Conservation (phyloP, 2,888 invertebrate species). For the Stictocephala bisonia region DNA sequence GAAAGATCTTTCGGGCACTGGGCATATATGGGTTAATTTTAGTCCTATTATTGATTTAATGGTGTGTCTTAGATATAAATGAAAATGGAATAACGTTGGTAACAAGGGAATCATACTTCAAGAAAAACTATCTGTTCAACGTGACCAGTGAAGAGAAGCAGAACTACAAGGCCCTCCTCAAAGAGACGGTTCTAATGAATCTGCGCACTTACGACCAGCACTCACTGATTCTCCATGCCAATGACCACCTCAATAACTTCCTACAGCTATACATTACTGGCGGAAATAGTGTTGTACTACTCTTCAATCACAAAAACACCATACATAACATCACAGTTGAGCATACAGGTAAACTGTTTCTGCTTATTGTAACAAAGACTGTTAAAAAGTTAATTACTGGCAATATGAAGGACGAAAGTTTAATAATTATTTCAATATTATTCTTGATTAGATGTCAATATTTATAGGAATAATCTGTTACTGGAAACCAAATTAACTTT, state of each 20-base stretch:
- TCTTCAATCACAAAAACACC: slow-evolving; percentile 85
- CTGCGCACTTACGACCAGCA: slow-evolving; percentile 86
- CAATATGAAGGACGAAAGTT: too few relatives aligned
- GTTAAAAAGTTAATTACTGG: too few relatives aligned
- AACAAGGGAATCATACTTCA: slow-evolving; percentile 81
- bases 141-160: slow-evolving; percentile 73
- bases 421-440: too few relatives aligned
- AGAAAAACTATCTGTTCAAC: slow-evolving; percentile 76
- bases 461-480: too few relatives aligned
- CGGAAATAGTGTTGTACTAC: slow-evolving; percentile 82
- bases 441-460: too few relatives aligned
- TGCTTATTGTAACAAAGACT: too few relatives aligned
- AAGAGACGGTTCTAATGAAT: slow-evolving; percentile 86
- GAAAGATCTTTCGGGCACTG: too few relatives aligned
- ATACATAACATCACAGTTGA: slow-evolving; percentile 83
- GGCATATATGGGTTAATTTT: too few relatives aligned
- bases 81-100: slow-evolving; percentile 89
- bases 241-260: slow-evolving; percentile 94
- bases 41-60: too few relatives aligned
- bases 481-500: too few relatives aligned
- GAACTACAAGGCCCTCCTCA: slow-evolving; percentile 77
- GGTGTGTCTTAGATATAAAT: slow-evolving; percentile 91
- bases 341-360: slow-evolving; percentile 70
- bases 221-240: slow-evolving; percentile 87
- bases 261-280: slow-evolving; percentile 87